A percentile compares a stretch with the other conserved stretches of the same genome.
These are phyloP conservation scores for Pegea sp. DNA, from an alignment of 23 tunicate species.

Conservation along the genomic window DNA sequence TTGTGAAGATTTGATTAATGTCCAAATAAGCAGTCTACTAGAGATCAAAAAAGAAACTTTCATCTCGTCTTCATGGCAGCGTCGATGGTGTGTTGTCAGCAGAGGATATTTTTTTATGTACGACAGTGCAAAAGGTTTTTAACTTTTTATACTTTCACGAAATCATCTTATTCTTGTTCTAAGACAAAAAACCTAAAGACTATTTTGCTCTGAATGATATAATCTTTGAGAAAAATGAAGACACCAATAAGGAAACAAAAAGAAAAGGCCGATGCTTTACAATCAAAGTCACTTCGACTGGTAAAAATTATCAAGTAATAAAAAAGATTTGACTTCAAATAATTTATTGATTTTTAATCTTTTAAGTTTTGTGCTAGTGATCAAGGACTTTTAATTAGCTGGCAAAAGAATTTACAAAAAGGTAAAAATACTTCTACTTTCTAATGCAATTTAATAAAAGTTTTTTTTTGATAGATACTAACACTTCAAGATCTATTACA, in stretches of 20 bases:
- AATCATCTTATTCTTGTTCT: conserved; percentile 1
- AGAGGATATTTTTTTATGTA: conserved; percentile 36
- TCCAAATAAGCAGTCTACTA: conserved; percentile 17
- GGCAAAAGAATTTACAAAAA: no score
- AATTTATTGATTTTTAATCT: no score
- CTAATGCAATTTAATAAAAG: no score
- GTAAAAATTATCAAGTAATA: conserved; percentile 32
- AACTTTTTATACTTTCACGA: background rate
- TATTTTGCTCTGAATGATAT: conserved; percentile 22
- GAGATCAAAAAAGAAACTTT: conserved; percentile 45
- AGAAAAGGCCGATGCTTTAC: conserved; percentile 66
- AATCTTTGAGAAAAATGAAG: conserved; percentile 9
- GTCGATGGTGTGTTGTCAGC: conserved; percentile 47
- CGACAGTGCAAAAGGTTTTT: conserved; percentile 46
- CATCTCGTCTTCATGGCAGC: conserved; percentile 35
- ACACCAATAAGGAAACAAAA: conserved; percentile 37
- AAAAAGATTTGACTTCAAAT: no score
- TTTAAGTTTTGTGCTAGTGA: no score
- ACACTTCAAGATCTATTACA: no score
- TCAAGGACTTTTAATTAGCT: no score
- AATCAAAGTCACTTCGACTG: conserved; percentile 7
- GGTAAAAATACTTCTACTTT: no score
- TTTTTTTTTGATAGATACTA: no score
- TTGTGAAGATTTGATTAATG: conserved; percentile 24
- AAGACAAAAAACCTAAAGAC: conserved; percentile 79